Evolutionary conservation across 2,888 invertebrate species (phyloP).

Genomic region (Eilema depressum): DNA sequence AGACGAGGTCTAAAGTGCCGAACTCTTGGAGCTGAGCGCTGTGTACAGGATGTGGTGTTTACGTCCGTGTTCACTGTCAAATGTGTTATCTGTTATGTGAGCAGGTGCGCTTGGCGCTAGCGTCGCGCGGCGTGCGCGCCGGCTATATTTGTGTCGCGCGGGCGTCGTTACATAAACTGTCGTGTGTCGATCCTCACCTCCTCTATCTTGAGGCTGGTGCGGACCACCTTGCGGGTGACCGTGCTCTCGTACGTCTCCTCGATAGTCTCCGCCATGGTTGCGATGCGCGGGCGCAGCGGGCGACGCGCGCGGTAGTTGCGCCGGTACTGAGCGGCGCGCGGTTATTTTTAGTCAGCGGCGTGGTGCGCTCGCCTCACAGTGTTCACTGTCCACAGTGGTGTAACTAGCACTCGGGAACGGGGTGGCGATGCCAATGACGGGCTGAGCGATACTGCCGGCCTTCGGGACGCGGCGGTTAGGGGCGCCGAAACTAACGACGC

Average conservation of each 20-base stretch:
- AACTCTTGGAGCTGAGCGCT: slow-evolving; percentile 30
- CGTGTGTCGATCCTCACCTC: slow-evolving; percentile 88
- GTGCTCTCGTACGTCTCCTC: slow-evolving; percentile 90
- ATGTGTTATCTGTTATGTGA: slow-evolving; percentile 83
- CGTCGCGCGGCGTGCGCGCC: slow-evolving; percentile 65
- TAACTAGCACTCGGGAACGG: slow-evolving; percentile 62
- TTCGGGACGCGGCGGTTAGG: slow-evolving; percentile 41
- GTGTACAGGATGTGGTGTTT: slow-evolving; percentile 68
- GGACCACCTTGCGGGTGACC: slow-evolving; percentile 90
- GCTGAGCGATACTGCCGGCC: slow-evolving; percentile 50
- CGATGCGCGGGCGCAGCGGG: slow-evolving; percentile 81
- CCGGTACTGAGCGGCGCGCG: slow-evolving; percentile 80
- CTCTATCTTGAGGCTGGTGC: slow-evolving; percentile 90
- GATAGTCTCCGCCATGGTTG: slow-evolving; percentile 89
- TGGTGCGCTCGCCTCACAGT: slow-evolving; percentile 61
- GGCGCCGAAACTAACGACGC: slow-evolving; percentile 38
- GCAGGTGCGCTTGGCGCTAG: slow-evolving; percentile 72
- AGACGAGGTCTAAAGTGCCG: slow-evolving; percentile 39
- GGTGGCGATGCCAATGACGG: slow-evolving; percentile 57
- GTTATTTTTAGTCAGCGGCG: slow-evolving; percentile 84
- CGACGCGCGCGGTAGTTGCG: slow-evolving; percentile 82
- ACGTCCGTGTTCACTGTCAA: slow-evolving; percentile 83
- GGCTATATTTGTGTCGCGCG: slow-evolving; percentile 78
- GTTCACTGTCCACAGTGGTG: slow-evolving; percentile 41
- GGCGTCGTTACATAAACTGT: slow-evolving; percentile 79